Base-by-base conservation (phyloP, 2,797 vertebrate species). In the Sebastes trivittatus region DNA sequence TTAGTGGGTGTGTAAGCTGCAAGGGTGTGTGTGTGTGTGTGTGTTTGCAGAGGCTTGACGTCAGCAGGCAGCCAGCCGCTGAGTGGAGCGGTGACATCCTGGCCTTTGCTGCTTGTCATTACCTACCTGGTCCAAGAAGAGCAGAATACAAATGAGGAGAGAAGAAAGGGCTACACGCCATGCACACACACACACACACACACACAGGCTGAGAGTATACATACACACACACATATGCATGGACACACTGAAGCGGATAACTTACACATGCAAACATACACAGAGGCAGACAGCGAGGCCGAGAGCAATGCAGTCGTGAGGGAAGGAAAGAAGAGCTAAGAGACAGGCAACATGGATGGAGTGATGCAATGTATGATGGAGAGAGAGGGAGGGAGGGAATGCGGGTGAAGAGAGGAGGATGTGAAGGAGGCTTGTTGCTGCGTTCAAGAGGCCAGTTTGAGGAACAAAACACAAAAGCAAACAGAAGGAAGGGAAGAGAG, bases 31-130 rank as follows among this genome's bases (percentile, higher is more conserved):
- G 29, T 52, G 25, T 69, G 25, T 49, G 23, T 61, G 22, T 55
- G 32, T 69, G 20, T 63, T 46, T 11, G 27, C n/a, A 61, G 64
- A 77, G 36, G 32, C 23, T 83, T 91, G 88, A 89, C 80, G 77
- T 93, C 88, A 89, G 86, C 78, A 67, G 65, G 46, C 77, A 76
- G 67, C 76, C 76, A 67, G 66, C 82, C 72, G 77, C 82, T 71
- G 83, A 88, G 87, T 63, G 75, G 65, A 85, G 70, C 68, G 22
- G 84, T 87, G 87, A 91, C 89, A 87, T 76, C 68, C 20, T 84
- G 90, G 82, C 85, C 88, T 90, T 88, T 88, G 66, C 84, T 82
- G 83, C 80, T 84, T 90, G 91, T 88, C 89, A 87, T 90, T 87
- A 86, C 81, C 78, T 82, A 78, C 89, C 86, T 83, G 80, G 32